Base-by-base conservation (phyloP, 2,113 vertebrate species). In the Athene noctua region DNA sequence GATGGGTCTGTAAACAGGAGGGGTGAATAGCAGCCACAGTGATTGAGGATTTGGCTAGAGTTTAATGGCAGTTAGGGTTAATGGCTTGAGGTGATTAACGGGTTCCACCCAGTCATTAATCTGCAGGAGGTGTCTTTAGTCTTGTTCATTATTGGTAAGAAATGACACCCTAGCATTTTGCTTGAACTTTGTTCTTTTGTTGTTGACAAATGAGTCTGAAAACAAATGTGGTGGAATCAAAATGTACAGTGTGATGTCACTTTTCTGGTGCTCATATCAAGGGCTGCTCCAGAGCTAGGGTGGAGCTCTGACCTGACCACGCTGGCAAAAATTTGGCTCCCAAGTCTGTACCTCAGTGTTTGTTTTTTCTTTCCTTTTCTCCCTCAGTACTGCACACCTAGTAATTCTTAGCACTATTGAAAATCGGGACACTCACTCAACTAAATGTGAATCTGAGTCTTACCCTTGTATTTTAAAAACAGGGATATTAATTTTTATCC, bases 71-170 rank as follows among this genome's bases (percentile, higher is more conserved):
- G 65, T 68, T 94, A 49, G 66, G 73, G 85, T 96, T 95, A 96
- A 97, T 94, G 62, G 65, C 75, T 79, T 89, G 85, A 95, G 51
- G 92, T 92, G 95, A 97, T 96, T 96, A 97, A 96, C 88, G 85
- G 58, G 7, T 82, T 94, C 51, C 46, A 94, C 49, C 87, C 65
- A 81, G 80, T 85, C 91, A 95, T 96, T 95, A 93, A 95, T 95
- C 94, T 63, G 36, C 86, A 95, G 93, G 91, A 95, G 47, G 68
- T 67, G 57, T 72, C 88, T 91, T 91, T 49, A 80, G 58, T 38
- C 82, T 87, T 93, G 62, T 86, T 90, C 68, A n/a, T 83, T 82
- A 85, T 68, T 80, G 67, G 62, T 65, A 82, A 94, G 72, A 93
- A 97, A 96, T 87, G 73, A 92, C 72, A 96, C 75, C 54, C 82